phyloP scores from a whole-genome alignment of 2,888 invertebrate genomes.

The Drosophila austrosaltans region DNA sequence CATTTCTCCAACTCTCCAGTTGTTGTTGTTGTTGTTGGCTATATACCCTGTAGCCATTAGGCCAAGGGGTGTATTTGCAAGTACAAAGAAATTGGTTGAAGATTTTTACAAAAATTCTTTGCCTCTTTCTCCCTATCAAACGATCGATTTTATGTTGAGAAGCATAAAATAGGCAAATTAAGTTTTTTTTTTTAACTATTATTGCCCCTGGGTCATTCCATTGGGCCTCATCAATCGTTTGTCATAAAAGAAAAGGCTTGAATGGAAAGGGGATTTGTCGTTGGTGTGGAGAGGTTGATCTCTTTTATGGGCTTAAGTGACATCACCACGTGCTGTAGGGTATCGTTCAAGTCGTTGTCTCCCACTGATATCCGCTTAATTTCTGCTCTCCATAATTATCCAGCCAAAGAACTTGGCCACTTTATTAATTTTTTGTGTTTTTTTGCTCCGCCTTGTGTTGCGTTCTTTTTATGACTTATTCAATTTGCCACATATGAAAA shows the following conservation, averaged over 20 bases:
- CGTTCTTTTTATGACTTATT: conserved; percentile 69
- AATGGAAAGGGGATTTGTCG: not conserved
- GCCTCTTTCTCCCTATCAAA: too few relatives aligned
- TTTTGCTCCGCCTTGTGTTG: conserved; percentile 22
- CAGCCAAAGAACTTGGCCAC: conserved; percentile 34
- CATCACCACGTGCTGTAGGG: not conserved
- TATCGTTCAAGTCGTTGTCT: not conserved
- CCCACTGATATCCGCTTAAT: conserved; percentile 25
- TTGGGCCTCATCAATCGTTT: not conserved
- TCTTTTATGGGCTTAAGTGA: not conserved
- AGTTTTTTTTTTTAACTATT: too few relatives aligned
- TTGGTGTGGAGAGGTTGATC: not conserved
- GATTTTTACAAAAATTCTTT: too few relatives aligned
- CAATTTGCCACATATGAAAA: conserved; percentile 45
- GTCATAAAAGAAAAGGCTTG: not conserved
- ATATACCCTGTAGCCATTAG: conserved; percentile 5
- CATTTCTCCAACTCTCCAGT: conserved; percentile 55
- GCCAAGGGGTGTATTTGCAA: not conserved
- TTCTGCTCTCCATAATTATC: conserved; percentile 66
- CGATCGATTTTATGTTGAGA: too few relatives aligned
- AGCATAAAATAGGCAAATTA: too few relatives aligned
- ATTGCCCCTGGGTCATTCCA: too few relatives aligned
- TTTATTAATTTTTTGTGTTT: conserved; percentile 60
- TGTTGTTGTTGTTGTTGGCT: conserved; percentile 9
- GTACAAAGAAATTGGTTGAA: not conserved